Evolutionary conservation across 2,113 vertebrate genomes (phyloP).

Genomic region (Sander lucioperca): DNA sequence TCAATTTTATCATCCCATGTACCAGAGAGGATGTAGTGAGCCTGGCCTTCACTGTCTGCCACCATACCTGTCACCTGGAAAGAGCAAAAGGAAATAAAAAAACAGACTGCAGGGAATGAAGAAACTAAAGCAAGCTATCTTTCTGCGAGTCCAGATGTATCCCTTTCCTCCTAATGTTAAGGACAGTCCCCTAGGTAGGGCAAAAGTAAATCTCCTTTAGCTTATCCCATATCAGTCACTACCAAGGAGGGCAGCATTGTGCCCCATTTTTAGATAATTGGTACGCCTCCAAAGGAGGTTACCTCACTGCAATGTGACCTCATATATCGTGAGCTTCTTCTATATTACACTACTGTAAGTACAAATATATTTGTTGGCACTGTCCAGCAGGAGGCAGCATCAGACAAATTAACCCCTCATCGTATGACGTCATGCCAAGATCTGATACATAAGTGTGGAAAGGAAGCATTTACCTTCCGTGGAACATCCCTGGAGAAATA

Average conservation of each 20-base stretch:
- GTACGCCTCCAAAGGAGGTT: not conserved
- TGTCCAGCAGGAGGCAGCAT: slow-evolving; percentile 74
- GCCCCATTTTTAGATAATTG: slow-evolving; percentile 12
- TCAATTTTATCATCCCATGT: slow-evolving; percentile 99
- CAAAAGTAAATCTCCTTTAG: not conserved
- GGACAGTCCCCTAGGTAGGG: not conserved
- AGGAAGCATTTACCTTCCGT: slow-evolving; percentile 88
- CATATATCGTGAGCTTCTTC: not conserved
- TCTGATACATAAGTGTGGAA: not conserved
- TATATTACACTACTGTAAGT: not conserved
- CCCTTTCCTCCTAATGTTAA: not conserved
- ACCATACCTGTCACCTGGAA: slow-evolving; percentile 95
- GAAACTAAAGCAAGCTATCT: not conserved
- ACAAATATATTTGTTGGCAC: not conserved
- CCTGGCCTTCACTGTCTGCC: slow-evolving; percentile 87
- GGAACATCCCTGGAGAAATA: slow-evolving; percentile 98
- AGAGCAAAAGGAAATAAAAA: not conserved
- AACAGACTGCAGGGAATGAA: not conserved
- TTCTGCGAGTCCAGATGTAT: not conserved
- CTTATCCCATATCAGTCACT: slow-evolving; percentile 13
- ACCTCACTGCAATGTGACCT: slow-evolving; percentile 4
- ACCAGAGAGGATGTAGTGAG: slow-evolving; percentile 95
- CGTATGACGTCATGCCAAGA: slow-evolving; percentile 22
- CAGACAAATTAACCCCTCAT: slow-evolving; percentile 23
- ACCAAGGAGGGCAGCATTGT: not conserved